Base-by-base conservation (phyloP, 2,888 invertebrate genomes). In the Aphodius granarius region DNA sequence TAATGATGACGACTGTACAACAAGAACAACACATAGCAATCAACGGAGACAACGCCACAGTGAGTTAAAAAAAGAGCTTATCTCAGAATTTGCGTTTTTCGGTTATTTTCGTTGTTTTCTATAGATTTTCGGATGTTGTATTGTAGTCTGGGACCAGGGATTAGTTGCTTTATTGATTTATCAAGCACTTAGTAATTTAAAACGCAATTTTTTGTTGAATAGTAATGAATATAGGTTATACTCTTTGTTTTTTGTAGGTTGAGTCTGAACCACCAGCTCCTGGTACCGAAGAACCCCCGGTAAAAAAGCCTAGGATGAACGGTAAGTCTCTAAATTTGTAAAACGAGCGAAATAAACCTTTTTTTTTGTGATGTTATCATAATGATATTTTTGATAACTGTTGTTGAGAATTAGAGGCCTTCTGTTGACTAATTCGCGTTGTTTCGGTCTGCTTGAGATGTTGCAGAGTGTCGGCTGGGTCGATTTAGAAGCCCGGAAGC, bases 361-460 rank as follows among this genome's bases (percentile, higher is more conserved):
- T n/a, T n/a, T n/a, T n/a, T n/a, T n/a, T n/a, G n/a, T n/a, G 78
- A 72, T 3, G 43, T 43, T 79, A 72, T 80, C 65, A 22, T 22
- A 19, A 68, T 22, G 68, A 13, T 68, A 16, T 66, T 68, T 21
- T 20, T 22, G n/a, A 21, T 20, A 68, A 19, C 22, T 22, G 20
- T 68, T 20, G 21, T 68, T 22, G n/a, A 9, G 68, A 68, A 43
- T 43, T 43, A 43, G 43, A 43, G 9, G 43, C 43, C 6, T 68
- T 68, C 22, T 68, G n/a, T 68, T 79, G 84, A 86, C 87, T 88
- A 88, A 88, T 88, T 85, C 86, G 86, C 85, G 86, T 84, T 86
- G 85, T 84, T 84, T 84, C 85, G 84, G 85, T 88, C 87, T 88
- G 88, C 88, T 88, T 88, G 87, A 87, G 88, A 87, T 88, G 88